These are phyloP conservation scores for Phylloscopus whistleri DNA, from an alignment of 2,113 vertebrate genomes.

Conservation along the genomic window DNA sequence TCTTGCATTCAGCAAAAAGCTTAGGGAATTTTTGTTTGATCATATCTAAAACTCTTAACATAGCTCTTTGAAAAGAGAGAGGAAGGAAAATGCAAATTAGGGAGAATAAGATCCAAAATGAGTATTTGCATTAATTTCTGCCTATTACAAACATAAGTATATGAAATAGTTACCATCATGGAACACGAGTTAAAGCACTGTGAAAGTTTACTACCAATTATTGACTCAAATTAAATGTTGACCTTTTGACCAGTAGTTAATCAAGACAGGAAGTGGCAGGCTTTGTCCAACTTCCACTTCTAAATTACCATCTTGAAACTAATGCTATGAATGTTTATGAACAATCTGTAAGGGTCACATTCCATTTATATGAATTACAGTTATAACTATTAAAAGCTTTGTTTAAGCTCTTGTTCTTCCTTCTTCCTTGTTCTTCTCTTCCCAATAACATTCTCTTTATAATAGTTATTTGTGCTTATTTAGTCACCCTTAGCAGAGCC, in stretches of 20 bases:
- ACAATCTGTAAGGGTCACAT: not conserved
- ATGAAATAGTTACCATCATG: not conserved
- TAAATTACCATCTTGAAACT: not conserved
- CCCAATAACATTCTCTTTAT: not conserved
- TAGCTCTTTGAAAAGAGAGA: not conserved
- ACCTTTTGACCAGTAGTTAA: not conserved
- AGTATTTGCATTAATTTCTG: slow-evolving; percentile 7
- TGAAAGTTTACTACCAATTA: not conserved
- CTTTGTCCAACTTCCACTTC: not conserved
- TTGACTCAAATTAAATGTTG: not conserved
- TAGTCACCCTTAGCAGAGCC: not conserved
- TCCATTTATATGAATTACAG: not conserved
- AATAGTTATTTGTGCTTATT: not conserved
- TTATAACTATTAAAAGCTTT: not conserved
- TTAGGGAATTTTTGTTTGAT: not conserved
- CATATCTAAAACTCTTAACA: not conserved
- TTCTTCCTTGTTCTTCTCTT: slow-evolving; percentile 7
- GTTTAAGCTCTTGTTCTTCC: not conserved
- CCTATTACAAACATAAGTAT: not conserved
- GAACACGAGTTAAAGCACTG: not conserved
- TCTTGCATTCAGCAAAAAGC: not conserved
- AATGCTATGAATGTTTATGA: not conserved
- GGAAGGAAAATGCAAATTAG: not conserved
- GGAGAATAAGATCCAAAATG: not conserved
- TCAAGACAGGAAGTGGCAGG: not conserved